phyloP scores from a whole-genome alignment of 1,140 invertebrate species.

The Brachionus koreanus region DNA sequence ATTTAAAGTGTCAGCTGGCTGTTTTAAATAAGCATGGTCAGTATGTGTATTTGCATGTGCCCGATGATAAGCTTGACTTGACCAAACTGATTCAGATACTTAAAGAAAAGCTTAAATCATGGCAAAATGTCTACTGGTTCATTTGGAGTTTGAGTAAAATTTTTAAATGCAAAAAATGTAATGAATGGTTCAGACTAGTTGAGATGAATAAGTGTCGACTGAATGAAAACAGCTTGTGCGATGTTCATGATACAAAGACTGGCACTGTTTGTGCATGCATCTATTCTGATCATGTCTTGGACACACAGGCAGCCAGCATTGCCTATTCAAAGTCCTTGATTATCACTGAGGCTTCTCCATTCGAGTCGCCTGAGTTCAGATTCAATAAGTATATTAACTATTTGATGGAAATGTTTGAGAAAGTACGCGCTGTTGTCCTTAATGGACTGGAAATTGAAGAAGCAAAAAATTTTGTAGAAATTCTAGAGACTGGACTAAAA shows the following conservation, averaged over 20 bases:
- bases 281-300: conserved; percentile 36
- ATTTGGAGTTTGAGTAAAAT: conserved; percentile 65
- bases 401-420: conserved; percentile 9
- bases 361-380: conserved; percentile 1
- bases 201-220: conserved; percentile 18
- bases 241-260: not conserved
- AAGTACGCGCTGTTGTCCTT: not conserved
- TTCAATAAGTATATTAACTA: conserved; percentile 17
- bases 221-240: conserved; percentile 9
- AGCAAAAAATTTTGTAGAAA: not conserved
- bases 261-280: conserved; percentile 8
- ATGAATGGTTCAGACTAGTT: conserved; percentile 27
- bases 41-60: conserved; percentile 52
- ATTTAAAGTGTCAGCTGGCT: conserved; percentile 30
- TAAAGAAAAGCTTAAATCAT: conserved; percentile 70
- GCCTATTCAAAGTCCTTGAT: not conserved
- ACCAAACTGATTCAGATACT: conserved; percentile 70
- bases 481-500: not conserved
- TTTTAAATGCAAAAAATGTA: conserved; percentile 41
- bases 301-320: not conserved
- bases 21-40: conserved; percentile 38
- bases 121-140: conserved; percentile 80
- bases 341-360: not conserved
- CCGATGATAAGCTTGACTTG: conserved; percentile 72
- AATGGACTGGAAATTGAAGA: not conserved